Evolutionary conservation across 2,113 vertebrate species (phyloP).

Genomic region (Odocoileus hemionus): DNA sequence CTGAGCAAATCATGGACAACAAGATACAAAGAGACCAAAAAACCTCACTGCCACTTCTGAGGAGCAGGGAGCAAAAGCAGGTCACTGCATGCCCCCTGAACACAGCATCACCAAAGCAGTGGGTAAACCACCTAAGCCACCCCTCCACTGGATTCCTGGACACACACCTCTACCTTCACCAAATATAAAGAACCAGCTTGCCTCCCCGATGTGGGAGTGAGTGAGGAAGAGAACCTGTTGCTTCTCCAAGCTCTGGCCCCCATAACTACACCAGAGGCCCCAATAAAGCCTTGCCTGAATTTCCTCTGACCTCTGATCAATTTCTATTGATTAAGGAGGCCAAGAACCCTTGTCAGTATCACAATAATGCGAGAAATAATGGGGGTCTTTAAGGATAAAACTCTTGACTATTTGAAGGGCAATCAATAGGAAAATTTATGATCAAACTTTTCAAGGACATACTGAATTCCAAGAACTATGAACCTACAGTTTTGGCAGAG

Average conservation of each 20-base stretch:
- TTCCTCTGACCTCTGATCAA: not conserved
- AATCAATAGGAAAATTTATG: not conserved
- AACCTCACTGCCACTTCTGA: not conserved
- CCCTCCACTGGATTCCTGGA: not conserved
- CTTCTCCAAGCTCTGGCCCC: not conserved
- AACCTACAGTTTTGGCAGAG: not conserved
- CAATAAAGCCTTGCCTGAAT: not conserved
- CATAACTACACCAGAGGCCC: not conserved
- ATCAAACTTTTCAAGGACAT: not conserved
- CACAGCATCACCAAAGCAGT: not conserved
- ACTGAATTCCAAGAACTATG: not conserved
- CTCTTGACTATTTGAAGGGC: not conserved
- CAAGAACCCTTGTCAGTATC: not conserved
- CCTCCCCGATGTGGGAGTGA: fast-evolving
- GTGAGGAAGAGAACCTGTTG: not conserved
- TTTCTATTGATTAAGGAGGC: not conserved
- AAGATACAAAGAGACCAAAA: not conserved
- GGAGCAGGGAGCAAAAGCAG: not conserved
- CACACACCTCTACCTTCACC: not conserved
- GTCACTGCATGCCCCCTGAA: not conserved
- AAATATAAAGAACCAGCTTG: not conserved
- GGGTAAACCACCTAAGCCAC: not conserved
- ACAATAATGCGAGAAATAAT: not conserved
- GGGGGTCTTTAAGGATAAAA: not conserved
- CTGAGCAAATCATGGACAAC: not conserved